Base-by-base conservation (phyloP, 1,140 invertebrate species). In the Diorhabda elongata region DNA sequence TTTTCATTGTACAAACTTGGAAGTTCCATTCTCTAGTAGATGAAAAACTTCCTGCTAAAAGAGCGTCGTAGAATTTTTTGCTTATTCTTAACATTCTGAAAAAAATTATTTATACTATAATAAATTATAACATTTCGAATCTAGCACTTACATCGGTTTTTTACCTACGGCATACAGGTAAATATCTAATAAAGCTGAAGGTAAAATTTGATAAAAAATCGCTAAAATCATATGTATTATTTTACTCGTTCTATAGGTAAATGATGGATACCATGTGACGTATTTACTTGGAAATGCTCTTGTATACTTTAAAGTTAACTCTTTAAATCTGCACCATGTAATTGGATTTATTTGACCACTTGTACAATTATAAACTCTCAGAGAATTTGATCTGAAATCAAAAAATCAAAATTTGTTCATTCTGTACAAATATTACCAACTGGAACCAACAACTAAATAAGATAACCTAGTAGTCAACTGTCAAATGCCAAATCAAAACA, bases 311-410 rank as follows among this genome's bases (percentile, higher is more conserved):
- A 88, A 83, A 9, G 89, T 90, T 2, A 90, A 81, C 7, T 82
- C 73, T 0, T 88, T 88, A 70, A 96, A 89, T 71, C 92, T 84
- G 42, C 90, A 88, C 96, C 96, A 98, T 41, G 85, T 87, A 4
- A 98, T 85, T 1, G 91, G 91, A 79, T 97, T 97, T 26, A 91
- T 84, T 4, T 87, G 83, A 1, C 95, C 93, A 9, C 92, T 93
- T 0, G 94, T 96, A 74, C 94, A 95, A 80, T 98, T 97, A 81
- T 96, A 98, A n/a, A 98, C 89, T 57, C 84, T 83, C 64, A 92
- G 84, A 1, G 79, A 79, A 57, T 87, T 87, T 2, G 83, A 84
- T 62, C 86, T 75, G 5, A 69, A 52, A 56, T 56, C n/a, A 52
- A 52, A 52, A 8, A 52, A 52, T 8, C 4, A 3, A 52, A 3